Evolutionary conservation across 2,888 invertebrate species (phyloP), one percentile per base, ranked within the genome.

Genomic region (Hypomecis atomaria): DNA sequence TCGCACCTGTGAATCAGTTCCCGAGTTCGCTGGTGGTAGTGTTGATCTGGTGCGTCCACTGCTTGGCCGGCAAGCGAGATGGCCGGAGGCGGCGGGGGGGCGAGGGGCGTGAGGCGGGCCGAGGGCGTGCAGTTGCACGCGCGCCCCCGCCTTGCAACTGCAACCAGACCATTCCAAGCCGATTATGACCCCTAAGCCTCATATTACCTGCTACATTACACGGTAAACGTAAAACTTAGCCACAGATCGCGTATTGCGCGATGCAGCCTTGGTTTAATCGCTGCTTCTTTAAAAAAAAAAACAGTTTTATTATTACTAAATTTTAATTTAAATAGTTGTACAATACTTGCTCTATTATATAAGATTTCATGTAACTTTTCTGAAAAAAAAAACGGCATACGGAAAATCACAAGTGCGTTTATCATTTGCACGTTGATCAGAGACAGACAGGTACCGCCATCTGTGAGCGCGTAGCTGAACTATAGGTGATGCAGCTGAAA

Each of bases 401-500:
- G 34, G n/a, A 10, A 48, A 48, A 45, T 23, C n/a, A n/a, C 2
- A 3, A 13, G 4, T 10, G 40, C 40, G 6, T 33, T 40, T 40
- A 11, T 40, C 40, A 38, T 9, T 6, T 33, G n/a, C 0, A 10
- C 4, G 0, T 40, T 44, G 7, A 7, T 4, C 44, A 37, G 10
- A 8, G 38, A n/a, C 5, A 40, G 9, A 83, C 82, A 33, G 4
- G 58, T 82, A 72, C 56, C 85, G 91, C 90, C 92, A 91, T 89
- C 92, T 91, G 66, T 81, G 67, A 84, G 65, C 77, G 72, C 80
- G 79, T 92, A 91, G 92, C 90, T 45, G 79, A 81, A 89, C 83
- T 78, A 69, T 7, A 57, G 6, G n/a, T 40, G 7, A 6, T 23
- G 23, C 0, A n/a, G n/a, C 11, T 8, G 9, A 23, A 23, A 23